phyloP scores from a whole-genome alignment of 1,140 invertebrate genomes.

The Drosophila mauritiana region DNA sequence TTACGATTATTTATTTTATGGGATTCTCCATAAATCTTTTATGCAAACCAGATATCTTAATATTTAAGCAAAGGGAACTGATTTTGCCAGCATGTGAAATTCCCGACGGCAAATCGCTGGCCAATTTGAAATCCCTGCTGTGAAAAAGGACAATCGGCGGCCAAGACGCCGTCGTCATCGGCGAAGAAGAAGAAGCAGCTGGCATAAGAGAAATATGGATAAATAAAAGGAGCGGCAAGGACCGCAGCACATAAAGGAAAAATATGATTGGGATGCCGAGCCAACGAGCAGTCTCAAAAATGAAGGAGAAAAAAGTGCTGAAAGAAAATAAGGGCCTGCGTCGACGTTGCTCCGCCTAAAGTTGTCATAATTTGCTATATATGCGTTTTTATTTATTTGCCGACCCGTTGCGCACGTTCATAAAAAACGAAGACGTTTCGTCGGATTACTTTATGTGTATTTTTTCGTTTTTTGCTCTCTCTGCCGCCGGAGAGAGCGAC shows the following conservation, averaged over 20 bases:
- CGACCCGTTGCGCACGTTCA: slow-evolving; percentile 62
- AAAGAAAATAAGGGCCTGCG: slow-evolving; percentile 32
- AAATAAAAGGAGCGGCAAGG: slow-evolving; percentile 59
- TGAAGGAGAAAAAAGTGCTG: not conserved
- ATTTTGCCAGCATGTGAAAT: not conserved
- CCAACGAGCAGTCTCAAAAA: slow-evolving; percentile 50
- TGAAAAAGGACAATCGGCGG: slow-evolving; percentile 51
- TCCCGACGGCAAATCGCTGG: slow-evolving; percentile 57
- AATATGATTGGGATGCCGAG: slow-evolving; percentile 71
- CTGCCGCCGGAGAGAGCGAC: not conserved
- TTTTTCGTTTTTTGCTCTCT: slow-evolving; percentile 1
- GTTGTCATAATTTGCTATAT: slow-evolving; percentile 83
- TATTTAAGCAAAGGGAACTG: not conserved
- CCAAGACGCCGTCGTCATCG: slow-evolving; percentile 1
- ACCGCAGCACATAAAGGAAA: slow-evolving; percentile 25
- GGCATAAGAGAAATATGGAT: slow-evolving; percentile 67
- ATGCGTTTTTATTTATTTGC: slow-evolving; percentile 77
- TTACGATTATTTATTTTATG: too few relatives aligned
- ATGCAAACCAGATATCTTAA: not conserved
- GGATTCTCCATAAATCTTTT: not conserved
- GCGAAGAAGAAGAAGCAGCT: slow-evolving; percentile 13
- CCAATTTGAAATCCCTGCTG: slow-evolving; percentile 15
- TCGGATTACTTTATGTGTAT: slow-evolving; percentile 9
- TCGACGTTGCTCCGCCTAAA: slow-evolving; percentile 78
- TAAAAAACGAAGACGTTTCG: slow-evolving; percentile 57